Evolutionary conservation across 1,140 invertebrate species (phyloP), one percentile per base, ranked within the genome.

Genomic region (Listronotus oregonensis): DNA sequence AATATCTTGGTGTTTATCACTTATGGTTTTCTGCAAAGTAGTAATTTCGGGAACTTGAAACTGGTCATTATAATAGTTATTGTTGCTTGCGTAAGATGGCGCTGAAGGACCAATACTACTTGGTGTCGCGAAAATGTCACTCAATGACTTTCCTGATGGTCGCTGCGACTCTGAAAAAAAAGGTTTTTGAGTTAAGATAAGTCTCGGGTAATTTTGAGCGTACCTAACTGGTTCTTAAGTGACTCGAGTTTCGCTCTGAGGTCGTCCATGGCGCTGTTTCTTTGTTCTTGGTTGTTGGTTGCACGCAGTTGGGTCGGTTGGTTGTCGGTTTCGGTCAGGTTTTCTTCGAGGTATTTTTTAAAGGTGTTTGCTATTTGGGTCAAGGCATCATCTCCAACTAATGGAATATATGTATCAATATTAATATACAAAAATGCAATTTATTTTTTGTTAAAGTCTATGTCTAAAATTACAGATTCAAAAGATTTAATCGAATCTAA

Each of bases 181-280:
- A 39, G 44, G 11, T 34, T 50, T 52, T 42, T 61, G 27, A 54
- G 42, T 63, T n/a, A 57, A 54, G 34, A 46, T 37, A 50, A 27
- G 52, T 54, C 49, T 9, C 15, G 10, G 34, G 21, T 12, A 37
- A 37, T 17, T 44, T 21, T 18, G 34, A 60, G 65, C 68, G 42
- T 69, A 72, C 71, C 71, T 71, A 72, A 72, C 66, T 72, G 62
- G 27, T 56, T 58, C 65, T 69, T 72, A 54, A 72, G 47, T 0
- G 39, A 18, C 17, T 69, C 15, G 9, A 72, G 40, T 62, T 56
- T 71, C 0, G 61, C 17, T 40, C 68, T 58, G 3, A 71, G 44
- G 11, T 64, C 49, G 14, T 55, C 49, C 50, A 61, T 34, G 18
- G 9, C 21, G 27, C 44, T 63, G 21, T 37, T 47, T 66, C 60